These are phyloP conservation scores for Parazoanthus darwini DNA, from an alignment of 92 coral and sea anemone genomes.

Conservation along the genomic window DNA sequence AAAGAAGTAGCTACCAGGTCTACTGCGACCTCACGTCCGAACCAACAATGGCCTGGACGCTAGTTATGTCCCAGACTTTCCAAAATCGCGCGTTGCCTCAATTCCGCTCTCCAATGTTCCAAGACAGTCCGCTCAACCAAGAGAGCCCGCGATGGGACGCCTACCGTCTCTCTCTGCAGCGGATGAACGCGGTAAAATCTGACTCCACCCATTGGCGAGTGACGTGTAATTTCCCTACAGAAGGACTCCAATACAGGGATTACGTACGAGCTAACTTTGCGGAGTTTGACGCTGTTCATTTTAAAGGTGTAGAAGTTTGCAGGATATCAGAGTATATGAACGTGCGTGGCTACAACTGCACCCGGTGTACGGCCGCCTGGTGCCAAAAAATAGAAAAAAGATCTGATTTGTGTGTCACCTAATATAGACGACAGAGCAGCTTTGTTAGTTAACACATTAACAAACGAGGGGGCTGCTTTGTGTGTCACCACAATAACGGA, in stretches of 20 bases:
- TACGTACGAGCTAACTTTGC: constrained; percentile 50
- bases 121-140: constrained; percentile 33
- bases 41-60: neutral
- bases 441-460: too few relatives aligned
- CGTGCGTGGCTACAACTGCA: too few relatives aligned
- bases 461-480: too few relatives aligned
- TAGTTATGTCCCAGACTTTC: constrained; percentile 1
- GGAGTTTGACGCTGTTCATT: constrained; percentile 39
- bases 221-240: constrained; percentile 55
- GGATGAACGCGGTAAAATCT: constrained; percentile 37
- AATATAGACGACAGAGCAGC: too few relatives aligned
- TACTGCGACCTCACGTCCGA: constrained; percentile 14
- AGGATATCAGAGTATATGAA: too few relatives aligned
- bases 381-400: too few relatives aligned
- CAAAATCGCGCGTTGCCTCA: neutral
- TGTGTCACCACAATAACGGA: too few relatives aligned
- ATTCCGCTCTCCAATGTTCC: neutral
- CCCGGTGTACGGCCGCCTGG: too few relatives aligned
- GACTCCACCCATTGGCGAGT: constrained; percentile 64
- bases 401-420: too few relatives aligned
- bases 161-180: constrained; percentile 43
- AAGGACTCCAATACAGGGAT: constrained; percentile 53
- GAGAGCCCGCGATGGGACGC: constrained; percentile 57
- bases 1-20: neutral
- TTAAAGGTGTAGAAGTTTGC: too few relatives aligned